Percentiles rank a stretch among this genome's conserved stretches.
Conservation (phyloP, 2,888 invertebrate species). For the Metopia argyrocephala region DNA sequence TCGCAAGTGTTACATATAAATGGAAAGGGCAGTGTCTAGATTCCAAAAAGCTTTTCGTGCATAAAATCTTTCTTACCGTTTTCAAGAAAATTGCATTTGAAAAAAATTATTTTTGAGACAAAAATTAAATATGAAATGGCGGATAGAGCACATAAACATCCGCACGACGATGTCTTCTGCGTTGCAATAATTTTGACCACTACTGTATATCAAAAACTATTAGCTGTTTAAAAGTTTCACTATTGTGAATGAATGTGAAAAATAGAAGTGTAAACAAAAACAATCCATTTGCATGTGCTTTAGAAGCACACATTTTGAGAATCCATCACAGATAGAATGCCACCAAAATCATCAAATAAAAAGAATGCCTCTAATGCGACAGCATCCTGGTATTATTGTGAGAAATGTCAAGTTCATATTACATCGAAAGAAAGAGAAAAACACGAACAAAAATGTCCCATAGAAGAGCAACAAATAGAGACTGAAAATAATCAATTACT, state of each 20-base stretch:
- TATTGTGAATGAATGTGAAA: conserved; percentile 35
- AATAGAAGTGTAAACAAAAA: conserved; percentile 19
- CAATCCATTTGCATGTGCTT: conserved; percentile 4
- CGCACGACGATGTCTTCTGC: no score
- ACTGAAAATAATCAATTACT: conserved; percentile 38
- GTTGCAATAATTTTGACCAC: neutral
- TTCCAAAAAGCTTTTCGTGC: no score
- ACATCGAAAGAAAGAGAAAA: conserved; percentile 73
- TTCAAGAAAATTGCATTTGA: no score
- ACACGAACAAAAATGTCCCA: conserved; percentile 72
- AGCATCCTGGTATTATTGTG: conserved; percentile 75
- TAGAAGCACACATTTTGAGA: neutral
- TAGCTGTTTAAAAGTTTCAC: neutral
- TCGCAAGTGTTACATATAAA: no score
- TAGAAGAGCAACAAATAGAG: conserved; percentile 26
- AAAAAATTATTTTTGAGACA: no score
- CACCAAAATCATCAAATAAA: conserved; percentile 76
- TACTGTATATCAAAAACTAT: neutral
- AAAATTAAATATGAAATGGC: no score
- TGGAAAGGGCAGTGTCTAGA: no score
- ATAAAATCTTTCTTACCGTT: no score
- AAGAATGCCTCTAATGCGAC: conserved; percentile 65
- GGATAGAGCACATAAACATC: no score
- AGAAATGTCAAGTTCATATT: conserved; percentile 73
- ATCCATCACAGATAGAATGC: conserved; percentile 68